Conservation (phyloP, 2,797 vertebrate species). For the Sebastes nivosus region DNA sequence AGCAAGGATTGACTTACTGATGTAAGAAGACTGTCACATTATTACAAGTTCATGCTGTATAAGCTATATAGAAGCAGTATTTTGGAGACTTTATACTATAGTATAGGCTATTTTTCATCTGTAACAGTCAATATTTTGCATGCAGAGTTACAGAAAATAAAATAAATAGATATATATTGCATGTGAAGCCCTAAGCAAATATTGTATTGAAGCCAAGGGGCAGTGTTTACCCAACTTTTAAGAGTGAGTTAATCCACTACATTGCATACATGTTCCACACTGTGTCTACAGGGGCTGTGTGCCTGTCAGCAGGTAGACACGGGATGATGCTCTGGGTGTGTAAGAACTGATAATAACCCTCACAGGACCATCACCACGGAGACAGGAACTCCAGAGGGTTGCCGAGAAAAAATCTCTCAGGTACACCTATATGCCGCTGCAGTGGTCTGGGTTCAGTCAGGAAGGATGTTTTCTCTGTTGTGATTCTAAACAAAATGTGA, state of each 20-base stretch:
- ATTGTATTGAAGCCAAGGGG: background rate
- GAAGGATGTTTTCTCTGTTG: background rate
- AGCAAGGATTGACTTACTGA: background rate
- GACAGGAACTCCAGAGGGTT: slow-evolving; percentile 61
- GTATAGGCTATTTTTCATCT: background rate
- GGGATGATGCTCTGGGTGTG: slow-evolving; percentile 61
- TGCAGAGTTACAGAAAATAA: background rate
- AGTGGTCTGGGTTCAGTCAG: background rate
- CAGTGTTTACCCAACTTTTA: background rate
- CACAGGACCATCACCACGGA: slow-evolving; percentile 75
- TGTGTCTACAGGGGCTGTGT: slow-evolving; percentile 43
- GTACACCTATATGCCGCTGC: background rate
- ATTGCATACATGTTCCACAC: slow-evolving; percentile 32
- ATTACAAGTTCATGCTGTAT: background rate
- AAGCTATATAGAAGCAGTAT: too few species aligned
- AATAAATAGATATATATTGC: too few species aligned
- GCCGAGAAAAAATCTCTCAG: slow-evolving; percentile 13
- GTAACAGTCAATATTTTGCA: background rate
- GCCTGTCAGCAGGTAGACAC: slow-evolving; percentile 21
- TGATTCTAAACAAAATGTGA: background rate
- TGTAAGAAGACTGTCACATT: background rate
- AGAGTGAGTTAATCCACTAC: background rate
- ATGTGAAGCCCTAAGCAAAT: background rate
- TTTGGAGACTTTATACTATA: background rate
- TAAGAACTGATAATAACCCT: slow-evolving; percentile 75